Evolutionary conservation across 2,113 vertebrate genomes (phyloP).

Genomic region (Sapajus apella): DNA sequence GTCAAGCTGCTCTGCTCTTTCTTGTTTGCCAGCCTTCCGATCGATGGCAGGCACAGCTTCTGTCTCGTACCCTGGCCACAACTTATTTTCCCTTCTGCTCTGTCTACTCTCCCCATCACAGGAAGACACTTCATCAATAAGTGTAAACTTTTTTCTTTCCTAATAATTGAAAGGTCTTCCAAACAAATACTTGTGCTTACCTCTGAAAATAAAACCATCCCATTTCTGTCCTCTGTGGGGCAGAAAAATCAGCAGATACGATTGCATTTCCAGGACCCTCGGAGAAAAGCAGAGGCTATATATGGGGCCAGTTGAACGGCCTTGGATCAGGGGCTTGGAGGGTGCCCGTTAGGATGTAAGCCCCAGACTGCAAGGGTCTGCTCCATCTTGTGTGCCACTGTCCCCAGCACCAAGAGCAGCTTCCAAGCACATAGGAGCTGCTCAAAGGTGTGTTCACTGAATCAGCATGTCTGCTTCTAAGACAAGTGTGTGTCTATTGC

Average conservation of each 20-base stretch:
- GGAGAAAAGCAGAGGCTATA: neutral
- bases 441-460: neutral
- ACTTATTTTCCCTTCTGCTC: neutral
- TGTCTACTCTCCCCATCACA: neutral
- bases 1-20: neutral
- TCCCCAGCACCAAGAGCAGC: neutral
- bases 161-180: neutral
- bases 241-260: neutral
- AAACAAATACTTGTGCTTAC: neutral
- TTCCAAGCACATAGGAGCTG: neutral
- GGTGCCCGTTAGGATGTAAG: neutral
- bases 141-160: neutral
- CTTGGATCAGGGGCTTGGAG: neutral
- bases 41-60: neutral
- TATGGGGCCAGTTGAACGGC: rapidly evolving
- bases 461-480: neutral
- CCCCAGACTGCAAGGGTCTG: neutral
- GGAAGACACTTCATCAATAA: neutral
- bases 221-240: neutral
- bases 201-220: neutral
- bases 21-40: neutral
- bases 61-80: rapidly evolving
- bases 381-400: neutral
- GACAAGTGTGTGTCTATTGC: neutral
- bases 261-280: neutral